phyloP scores from a whole-genome alignment of 2,797 vertebrate genomes.

The Buceros bicornis region DNA sequence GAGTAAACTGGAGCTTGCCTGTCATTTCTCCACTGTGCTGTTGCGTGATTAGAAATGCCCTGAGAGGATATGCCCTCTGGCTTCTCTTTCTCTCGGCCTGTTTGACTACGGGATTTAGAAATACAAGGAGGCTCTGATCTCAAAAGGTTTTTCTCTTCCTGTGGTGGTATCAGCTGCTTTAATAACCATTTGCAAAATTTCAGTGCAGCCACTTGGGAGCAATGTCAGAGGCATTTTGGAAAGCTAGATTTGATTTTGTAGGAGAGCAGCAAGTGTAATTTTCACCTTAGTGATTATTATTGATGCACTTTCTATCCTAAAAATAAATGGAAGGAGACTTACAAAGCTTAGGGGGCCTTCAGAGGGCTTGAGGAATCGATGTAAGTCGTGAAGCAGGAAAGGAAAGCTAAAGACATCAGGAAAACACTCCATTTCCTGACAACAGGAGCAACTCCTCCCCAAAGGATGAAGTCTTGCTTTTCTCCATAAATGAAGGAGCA shows the following conservation, averaged over 20 bases:
- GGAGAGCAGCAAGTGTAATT: conserved; percentile 1
- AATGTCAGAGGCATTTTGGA: neutral
- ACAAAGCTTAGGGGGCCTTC: neutral
- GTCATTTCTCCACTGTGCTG: neutral
- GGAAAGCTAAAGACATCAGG: conserved; percentile 6
- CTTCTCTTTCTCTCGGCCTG: neutral
- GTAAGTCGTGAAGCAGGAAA: neutral
- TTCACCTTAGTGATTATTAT: neutral
- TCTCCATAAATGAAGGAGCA: conserved; percentile 63
- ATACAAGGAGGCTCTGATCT: neutral
- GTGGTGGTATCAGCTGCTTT: neutral
- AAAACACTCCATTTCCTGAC: neutral
- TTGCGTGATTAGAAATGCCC: neutral
- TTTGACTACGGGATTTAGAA: neutral
- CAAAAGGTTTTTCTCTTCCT: neutral
- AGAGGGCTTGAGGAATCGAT: conserved; percentile 17
- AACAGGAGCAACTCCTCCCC: conserved; percentile 28
- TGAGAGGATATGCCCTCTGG: neutral
- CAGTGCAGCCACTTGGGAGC: neutral
- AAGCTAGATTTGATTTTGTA: neutral
- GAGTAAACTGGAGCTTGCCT: neutral
- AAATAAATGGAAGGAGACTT: neutral
- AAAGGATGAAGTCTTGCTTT: conserved; percentile 64
- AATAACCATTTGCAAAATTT: conserved; percentile 1
- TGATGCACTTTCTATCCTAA: neutral